phyloP scores from a whole-genome alignment of 1,140 invertebrate genomes.

The Potamilus streckersoni region DNA sequence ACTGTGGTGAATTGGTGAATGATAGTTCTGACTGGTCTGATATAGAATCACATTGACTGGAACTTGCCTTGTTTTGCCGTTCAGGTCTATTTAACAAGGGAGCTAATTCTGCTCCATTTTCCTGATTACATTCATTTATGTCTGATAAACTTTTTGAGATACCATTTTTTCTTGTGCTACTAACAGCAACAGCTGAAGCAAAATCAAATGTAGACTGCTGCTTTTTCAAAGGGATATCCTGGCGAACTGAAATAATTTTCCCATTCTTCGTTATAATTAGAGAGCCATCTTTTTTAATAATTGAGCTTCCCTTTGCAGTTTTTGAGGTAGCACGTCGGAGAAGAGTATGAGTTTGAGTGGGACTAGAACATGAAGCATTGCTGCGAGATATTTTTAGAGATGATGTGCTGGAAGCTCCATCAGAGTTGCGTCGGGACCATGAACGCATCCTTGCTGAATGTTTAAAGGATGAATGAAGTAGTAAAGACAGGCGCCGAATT shows the following conservation, averaged over 20 bases:
- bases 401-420: constrained; percentile 17
- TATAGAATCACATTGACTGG: neutral
- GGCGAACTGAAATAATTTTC: constrained; percentile 58
- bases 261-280: constrained; percentile 60
- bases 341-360: constrained; percentile 26
- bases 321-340: constrained; percentile 38
- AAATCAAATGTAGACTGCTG: constrained; percentile 19
- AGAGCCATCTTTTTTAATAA: constrained; percentile 56
- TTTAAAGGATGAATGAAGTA: constrained; percentile 30
- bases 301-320: constrained; percentile 52
- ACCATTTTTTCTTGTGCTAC: constrained; percentile 2
- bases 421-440: constrained; percentile 21
- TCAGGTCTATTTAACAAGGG: constrained; percentile 1
- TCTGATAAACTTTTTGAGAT: constrained; percentile 22
- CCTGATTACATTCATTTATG: constrained; percentile 5
- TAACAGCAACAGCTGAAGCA: constrained; percentile 30
- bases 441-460: constrained; percentile 2
- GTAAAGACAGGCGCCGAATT: constrained; percentile 22
- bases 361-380: constrained; percentile 8
- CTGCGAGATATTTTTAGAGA: constrained; percentile 8
- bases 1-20: neutral
- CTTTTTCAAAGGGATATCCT: constrained; percentile 30
- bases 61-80: too few species aligned
- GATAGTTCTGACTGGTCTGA: neutral
- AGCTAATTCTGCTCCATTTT: constrained; percentile 8